These are phyloP conservation scores for Adela reaumurella DNA, from an alignment of 2,888 invertebrate species.

Conservation along the genomic window DNA sequence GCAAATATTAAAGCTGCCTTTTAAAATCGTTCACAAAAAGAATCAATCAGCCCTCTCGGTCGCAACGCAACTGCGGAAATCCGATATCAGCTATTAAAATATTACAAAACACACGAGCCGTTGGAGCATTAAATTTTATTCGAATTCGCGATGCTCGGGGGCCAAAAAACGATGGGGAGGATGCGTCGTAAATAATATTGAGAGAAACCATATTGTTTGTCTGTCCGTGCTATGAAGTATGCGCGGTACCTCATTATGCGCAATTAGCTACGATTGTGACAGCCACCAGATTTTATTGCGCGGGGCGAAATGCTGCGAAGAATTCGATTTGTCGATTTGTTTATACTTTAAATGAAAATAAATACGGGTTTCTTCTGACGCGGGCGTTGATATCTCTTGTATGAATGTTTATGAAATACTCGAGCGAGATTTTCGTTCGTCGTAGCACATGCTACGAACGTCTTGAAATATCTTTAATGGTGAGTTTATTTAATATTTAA, in stretches of 20 bases:
- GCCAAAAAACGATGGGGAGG: conserved; percentile 14
- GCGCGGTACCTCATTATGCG: conserved; percentile 43
- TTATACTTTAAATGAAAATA: no score
- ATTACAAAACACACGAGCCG: conserved; percentile 27
- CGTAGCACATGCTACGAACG: no score
- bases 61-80: conserved; percentile 34
- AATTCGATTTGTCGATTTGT: no score
- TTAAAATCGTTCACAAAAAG: no score
- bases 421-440: no score
- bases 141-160: conserved; percentile 31
- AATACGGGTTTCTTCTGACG: no score
- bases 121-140: conserved; percentile 51
- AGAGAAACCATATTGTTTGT: conserved; percentile 50
- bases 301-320: conserved; percentile 6
- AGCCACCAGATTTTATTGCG: conserved; percentile 35
- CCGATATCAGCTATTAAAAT: conserved; percentile 28
- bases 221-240: conserved; percentile 15
- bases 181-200: conserved; percentile 37
- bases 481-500: neutral
- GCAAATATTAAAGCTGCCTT: no score
- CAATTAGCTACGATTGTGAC: conserved; percentile 55
- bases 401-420: no score
- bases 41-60: neutral
- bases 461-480: neutral
- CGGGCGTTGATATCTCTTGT: no score